Evolutionary conservation across 2,888 invertebrate genomes (phyloP).

Genomic region (Pseudococcus jackbeardsleyi): DNA sequence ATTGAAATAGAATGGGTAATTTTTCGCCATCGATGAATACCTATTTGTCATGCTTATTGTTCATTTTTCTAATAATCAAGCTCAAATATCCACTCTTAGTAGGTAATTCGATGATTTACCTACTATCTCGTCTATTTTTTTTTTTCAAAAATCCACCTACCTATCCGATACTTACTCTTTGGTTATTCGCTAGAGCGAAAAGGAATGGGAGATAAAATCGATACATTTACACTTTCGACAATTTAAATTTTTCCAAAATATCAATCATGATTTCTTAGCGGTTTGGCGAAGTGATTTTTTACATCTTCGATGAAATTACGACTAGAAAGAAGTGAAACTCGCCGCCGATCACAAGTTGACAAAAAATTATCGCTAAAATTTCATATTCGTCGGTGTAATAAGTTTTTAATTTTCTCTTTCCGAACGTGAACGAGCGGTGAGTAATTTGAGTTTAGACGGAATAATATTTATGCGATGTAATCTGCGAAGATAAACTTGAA

Average conservation of each 20-base stretch:
- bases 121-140: no score
- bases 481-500: slow-evolving; percentile 53
- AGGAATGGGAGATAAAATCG: no score
- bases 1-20: not conserved
- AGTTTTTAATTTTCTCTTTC: slow-evolving; percentile 52
- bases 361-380: slow-evolving; percentile 12
- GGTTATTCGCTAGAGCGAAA: no score
- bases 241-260: not conserved
- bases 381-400: not conserved
- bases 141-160: no score
- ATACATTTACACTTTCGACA: no score
- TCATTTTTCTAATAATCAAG: not conserved
- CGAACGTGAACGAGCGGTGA: not conserved
- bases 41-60: not conserved
- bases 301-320: not conserved
- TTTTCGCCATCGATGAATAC: not conserved
- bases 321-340: slow-evolving; percentile 22
- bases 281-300: not conserved
- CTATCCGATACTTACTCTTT: no score
- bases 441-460: slow-evolving; percentile 31
- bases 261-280: not conserved
- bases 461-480: slow-evolving; percentile 55
- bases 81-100: no score
- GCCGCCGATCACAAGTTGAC: not conserved
- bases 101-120: no score